Evolutionary conservation across 2,797 vertebrate species (phyloP), one percentile per base, ranked within the genome.

Genomic region (Enteromius argenteus): DNA sequence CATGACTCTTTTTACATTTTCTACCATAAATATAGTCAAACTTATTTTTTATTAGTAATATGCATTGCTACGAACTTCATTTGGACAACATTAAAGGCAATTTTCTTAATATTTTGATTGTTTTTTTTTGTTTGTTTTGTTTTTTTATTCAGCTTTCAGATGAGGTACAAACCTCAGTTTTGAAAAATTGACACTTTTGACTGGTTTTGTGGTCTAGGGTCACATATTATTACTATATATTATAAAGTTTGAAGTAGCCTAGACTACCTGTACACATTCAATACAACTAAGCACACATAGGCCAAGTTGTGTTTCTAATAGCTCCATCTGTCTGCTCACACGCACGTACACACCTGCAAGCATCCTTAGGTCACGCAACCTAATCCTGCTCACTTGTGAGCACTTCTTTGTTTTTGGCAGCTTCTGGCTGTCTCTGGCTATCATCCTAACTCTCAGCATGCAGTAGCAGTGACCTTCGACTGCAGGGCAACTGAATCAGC

Each of bases 361-460:
- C 46, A 37, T 15, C 46, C 78, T 53, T 15, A 19, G 13, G 32
- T 39, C 88, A 91, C 91, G 88, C 80, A 80, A 66, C 82, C 21
- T 93, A 93, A 94, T 92, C 92, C 88, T 88, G 88, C 89, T 86
- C 90, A 83, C 86, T 84, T 51, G 32, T 60, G 35, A 60, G 21
- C 2, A 1, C 53, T 10, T 56, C 10, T 13, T 35, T 19, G n/a
- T 51, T 60, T 30, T 66, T 68, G 30, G 46, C 79, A 56, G 8
- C 79, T 56, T 37, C 23, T 37, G 1, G 1, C 64, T 68, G 9
- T 53, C 35, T 58, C 49, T 66, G 76, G 60, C 60, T 49, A 2
- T n/a, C 11, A 66, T 60, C 60, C 39, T 32, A 19, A 11, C 30
- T 32, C 60, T n/a, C 76, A 79, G 76, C 27, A n/a, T 49, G 27